Conservation (phyloP, 2,888 invertebrate genomes). For the Lamellibrachia satsuma region DNA sequence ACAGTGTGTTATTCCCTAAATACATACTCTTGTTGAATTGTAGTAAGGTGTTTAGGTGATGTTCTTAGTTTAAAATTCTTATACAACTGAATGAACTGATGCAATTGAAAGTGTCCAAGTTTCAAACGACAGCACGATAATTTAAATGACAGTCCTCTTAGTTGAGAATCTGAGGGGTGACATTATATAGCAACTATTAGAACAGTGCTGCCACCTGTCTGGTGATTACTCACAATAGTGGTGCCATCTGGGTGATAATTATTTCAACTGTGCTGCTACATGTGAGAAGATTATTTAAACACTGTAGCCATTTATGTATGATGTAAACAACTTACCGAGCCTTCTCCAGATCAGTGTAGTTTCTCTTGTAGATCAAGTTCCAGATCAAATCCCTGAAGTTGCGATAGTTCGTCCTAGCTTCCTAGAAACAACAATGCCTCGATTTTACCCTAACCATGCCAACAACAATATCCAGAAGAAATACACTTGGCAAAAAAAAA, state of each 20-base stretch:
- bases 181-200: not conserved
- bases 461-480: not conserved
- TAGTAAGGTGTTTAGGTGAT: too few species aligned
- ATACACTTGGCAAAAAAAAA: not conserved
- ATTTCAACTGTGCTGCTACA: not conserved
- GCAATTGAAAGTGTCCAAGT: too few species aligned
- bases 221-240: not conserved
- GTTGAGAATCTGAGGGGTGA: too few species aligned
- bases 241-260: not conserved
- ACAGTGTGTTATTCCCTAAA: too few species aligned
- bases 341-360: conserved; percentile 63
- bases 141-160: too few species aligned
- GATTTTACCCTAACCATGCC: not conserved
- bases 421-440: conserved; percentile 50
- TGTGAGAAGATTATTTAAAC: not conserved
- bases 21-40: too few species aligned
- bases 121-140: too few species aligned
- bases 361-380: conserved; percentile 62
- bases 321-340: conserved; percentile 52
- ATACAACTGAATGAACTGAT: too few species aligned
- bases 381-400: conserved; percentile 64
- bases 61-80: too few species aligned
- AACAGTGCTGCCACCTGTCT: not conserved
- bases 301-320: not conserved
- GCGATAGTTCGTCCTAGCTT: conserved; percentile 61